A percentile compares a stretch with the other conserved stretches of the same genome.
These are phyloP conservation scores for Phyto melanocephala DNA, from an alignment of 2,888 invertebrate genomes.

Conservation along the genomic window DNA sequence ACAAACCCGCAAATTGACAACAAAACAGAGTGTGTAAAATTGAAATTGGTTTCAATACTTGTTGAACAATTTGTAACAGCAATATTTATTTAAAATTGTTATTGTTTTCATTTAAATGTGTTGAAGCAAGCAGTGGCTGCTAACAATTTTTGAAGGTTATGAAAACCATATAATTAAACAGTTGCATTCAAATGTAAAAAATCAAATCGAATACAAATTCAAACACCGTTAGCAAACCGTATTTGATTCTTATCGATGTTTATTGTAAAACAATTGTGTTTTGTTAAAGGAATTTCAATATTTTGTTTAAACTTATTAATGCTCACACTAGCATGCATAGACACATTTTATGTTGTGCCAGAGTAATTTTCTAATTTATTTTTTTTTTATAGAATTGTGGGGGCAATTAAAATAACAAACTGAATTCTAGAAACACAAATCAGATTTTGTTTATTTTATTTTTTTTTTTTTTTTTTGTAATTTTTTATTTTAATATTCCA, in stretches of 20 bases:
- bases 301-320: neutral
- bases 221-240: constrained; percentile 26
- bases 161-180: constrained; percentile 46
- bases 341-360: neutral
- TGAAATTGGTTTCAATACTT: neutral
- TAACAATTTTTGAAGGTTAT: constrained; percentile 7
- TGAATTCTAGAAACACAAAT: constrained; percentile 52
- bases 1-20: neutral
- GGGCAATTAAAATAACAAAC: constrained; percentile 41
- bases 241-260: constrained; percentile 44
- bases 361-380: constrained; percentile 15
- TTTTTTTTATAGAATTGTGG: constrained; percentile 20
- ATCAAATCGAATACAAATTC: neutral
- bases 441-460: constrained; percentile 1
- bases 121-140: neutral
- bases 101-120: neutral
- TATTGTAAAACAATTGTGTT: constrained; percentile 47
- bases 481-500: constrained; percentile 5
- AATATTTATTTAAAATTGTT: constrained; percentile 2
- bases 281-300: constrained; percentile 14
- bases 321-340: too few relatives aligned
- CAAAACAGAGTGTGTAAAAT: neutral
- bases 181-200: constrained; percentile 20
- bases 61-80: neutral
- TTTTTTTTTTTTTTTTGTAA: neutral